phyloP scores from a whole-genome alignment of 2,113 vertebrate genomes.

The Sula dactylatra region DNA sequence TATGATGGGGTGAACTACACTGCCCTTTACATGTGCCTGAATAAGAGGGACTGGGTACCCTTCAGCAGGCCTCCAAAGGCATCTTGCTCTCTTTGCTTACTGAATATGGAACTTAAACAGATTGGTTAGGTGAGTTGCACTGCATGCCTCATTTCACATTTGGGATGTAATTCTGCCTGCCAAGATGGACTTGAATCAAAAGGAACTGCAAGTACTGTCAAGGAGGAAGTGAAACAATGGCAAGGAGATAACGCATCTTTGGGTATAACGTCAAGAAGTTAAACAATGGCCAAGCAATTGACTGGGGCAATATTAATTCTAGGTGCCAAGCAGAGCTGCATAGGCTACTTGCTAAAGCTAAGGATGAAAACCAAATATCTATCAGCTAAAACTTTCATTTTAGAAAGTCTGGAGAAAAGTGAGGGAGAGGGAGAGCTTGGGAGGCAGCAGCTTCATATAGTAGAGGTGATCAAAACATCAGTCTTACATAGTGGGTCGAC shows the following conservation, averaged over 20 bases:
- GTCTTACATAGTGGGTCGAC: neutral
- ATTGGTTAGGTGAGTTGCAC: neutral
- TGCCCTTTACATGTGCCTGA: neutral
- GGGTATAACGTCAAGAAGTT: neutral
- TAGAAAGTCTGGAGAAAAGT: neutral
- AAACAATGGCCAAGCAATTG: neutral
- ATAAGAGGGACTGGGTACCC: neutral
- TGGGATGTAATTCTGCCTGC: neutral
- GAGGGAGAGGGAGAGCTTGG: neutral
- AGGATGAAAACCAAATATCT: neutral
- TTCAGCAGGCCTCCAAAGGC: neutral
- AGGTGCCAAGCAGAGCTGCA: neutral
- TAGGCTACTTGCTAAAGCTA: neutral
- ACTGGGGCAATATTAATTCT: neutral
- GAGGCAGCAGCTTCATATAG: neutral
- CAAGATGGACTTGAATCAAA: neutral
- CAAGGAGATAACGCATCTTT: conserved; percentile 32
- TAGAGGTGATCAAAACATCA: neutral
- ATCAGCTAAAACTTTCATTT: neutral
- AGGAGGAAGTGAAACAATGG: conserved; percentile 24
- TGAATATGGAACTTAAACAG: neutral
- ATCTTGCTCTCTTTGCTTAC: neutral
- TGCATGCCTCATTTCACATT: neutral
- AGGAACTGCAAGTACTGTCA: conserved; percentile 2
- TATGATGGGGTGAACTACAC: neutral